phyloP scores from a whole-genome alignment of 2,888 invertebrate species.

The Autographa pulchrina region DNA sequence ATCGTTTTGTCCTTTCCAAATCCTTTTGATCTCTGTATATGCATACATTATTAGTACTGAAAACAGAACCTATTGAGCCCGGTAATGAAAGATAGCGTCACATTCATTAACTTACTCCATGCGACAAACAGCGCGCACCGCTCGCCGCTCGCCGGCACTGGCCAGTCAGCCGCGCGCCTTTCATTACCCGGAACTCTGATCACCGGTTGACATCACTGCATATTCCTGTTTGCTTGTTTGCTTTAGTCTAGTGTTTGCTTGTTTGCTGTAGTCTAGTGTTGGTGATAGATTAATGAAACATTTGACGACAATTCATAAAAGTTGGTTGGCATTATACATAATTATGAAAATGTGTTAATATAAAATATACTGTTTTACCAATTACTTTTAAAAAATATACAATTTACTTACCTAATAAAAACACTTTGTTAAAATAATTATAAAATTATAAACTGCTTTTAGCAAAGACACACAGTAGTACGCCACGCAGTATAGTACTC shows the following conservation, averaged over 20 bases:
- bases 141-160: constrained; percentile 6
- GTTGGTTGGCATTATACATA: too few species aligned
- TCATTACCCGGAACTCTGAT: constrained; percentile 35
- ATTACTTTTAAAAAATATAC: too few species aligned
- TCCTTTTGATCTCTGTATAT: too few species aligned
- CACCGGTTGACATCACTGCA: constrained; percentile 29
- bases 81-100: not conserved
- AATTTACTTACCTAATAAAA: too few species aligned
- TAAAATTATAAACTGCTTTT: too few species aligned
- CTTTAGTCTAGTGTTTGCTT: not conserved
- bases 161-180: constrained; percentile 6
- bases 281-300: not conserved
- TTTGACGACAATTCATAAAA: not conserved
- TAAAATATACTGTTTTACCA: too few species aligned
- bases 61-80: not conserved
- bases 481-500: too few species aligned
- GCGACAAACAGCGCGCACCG: constrained; percentile 21
- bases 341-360: too few species aligned
- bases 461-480: too few species aligned
- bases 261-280: not conserved
- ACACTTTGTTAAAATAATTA: too few species aligned
- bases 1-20: too few species aligned
- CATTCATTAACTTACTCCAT: constrained; percentile 25
- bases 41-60: too few species aligned
- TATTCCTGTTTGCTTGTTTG: constrained; percentile 21